Conservation (phyloP, 2,888 invertebrate genomes). For the Drosophila prolongata region DNA sequence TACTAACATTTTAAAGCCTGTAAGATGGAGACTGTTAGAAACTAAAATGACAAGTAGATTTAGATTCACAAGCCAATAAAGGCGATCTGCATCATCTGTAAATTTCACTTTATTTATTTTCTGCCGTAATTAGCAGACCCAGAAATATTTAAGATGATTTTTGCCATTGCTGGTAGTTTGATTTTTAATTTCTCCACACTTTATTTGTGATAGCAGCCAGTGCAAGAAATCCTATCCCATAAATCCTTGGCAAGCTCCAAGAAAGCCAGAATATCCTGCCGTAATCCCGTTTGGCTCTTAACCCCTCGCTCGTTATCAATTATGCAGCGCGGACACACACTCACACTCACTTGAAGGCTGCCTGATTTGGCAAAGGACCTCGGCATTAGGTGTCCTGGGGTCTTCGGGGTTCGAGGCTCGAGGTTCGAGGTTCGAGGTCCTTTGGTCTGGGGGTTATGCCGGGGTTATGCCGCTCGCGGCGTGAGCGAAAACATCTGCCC, state of each 20-base stretch:
- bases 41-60: too few species aligned
- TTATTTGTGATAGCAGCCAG: too few species aligned
- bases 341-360: constrained; percentile 1
- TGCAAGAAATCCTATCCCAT: too few species aligned
- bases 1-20: too few species aligned
- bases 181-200: too few species aligned
- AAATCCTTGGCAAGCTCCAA: not conserved
- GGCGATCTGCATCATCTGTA: too few species aligned
- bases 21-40: too few species aligned
- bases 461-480: constrained; percentile 30
- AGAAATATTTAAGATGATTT: too few species aligned
- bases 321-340: constrained; percentile 8
- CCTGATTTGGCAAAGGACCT: constrained; percentile 13
- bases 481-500: constrained; percentile 74
- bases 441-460: constrained; percentile 6
- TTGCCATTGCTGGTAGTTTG: too few species aligned
- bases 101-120: too few species aligned
- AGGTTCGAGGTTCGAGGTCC: constrained; percentile 1
- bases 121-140: too few species aligned
- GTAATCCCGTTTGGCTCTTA: not conserved
- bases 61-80: too few species aligned
- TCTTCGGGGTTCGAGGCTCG: not conserved
- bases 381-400: constrained; percentile 10
- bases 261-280: not conserved
- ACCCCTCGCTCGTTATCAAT: constrained; percentile 14